Conservation (phyloP, 2,113 vertebrate genomes). For the Oenanthe melanoleuca region DNA sequence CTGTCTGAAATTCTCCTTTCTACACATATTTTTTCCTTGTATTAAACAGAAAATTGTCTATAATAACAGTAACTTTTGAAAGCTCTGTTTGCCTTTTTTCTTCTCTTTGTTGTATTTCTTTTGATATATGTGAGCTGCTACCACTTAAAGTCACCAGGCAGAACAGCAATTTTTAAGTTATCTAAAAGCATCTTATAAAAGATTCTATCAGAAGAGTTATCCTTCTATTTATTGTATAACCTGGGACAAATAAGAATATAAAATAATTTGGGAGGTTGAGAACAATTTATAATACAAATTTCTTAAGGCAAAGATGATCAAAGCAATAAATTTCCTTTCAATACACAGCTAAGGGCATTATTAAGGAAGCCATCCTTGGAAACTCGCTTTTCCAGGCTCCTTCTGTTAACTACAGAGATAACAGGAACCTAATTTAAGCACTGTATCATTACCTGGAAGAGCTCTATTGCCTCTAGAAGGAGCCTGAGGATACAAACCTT, state of each 20-base stretch:
- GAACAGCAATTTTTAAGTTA: conserved; percentile 48
- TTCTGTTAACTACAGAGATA: neutral
- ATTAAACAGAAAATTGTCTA: conserved; percentile 10
- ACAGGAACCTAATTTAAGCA: neutral
- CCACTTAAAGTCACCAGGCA: conserved; percentile 1
- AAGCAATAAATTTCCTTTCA: neutral
- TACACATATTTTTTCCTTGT: neutral
- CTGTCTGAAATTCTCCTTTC: neutral
- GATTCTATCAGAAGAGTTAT: conserved; percentile 51
- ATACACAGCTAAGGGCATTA: neutral
- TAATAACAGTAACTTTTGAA: conserved; percentile 50
- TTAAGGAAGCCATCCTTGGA: neutral
- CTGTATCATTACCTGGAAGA: neutral
- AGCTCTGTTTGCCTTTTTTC: conserved; percentile 53
- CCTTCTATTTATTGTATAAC: conserved; percentile 68
- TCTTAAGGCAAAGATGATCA: neutral
- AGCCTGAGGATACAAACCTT: neutral
- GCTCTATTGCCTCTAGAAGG: neutral
- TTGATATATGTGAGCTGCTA: neutral
- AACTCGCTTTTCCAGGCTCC: neutral
- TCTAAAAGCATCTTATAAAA: conserved; percentile 69
- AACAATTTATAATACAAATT: neutral
- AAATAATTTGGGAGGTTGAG: neutral
- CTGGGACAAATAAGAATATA: conserved; percentile 43
- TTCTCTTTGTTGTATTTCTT: conserved; percentile 20